Evolutionary conservation across 2,797 vertebrate species (phyloP), one percentile per base, ranked within the genome.

Genomic region (Rhadinocentrus ornatus): DNA sequence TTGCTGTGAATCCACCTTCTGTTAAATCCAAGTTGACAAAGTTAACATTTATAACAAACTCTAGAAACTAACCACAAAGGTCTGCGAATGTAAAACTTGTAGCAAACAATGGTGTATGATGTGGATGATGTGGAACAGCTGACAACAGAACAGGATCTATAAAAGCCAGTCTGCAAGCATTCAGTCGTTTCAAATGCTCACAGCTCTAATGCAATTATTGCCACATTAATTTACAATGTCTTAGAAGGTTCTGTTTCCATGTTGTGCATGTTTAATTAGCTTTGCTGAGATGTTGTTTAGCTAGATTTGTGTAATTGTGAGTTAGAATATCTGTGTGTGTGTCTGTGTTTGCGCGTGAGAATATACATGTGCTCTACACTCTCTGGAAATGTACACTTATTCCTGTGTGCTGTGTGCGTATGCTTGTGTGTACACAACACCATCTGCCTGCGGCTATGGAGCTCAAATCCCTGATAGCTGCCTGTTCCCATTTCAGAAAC

Each of bases 121-220:
- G 66, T 13, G 66, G 76, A 86, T 89, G 88, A 91, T 76, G 66
- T 13, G 66, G 76, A 86, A 70, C 77, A 88, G 84, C 75, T 81
- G 77, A 85, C 80, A 81, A 77, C 77, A 82, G 67, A 82, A 71
- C 76, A 56, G 69, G 68, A 75, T 79, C 69, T 63, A 59, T 69
- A 60, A 80, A 62, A 73, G 62, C 59, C 26, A 76, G 78, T 66
- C 81, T 77, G 73, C 71, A 62, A 80, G 73, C 75, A 68, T 66
- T 57, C 85, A 83, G 78, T 81, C 76, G 84, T 91, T 93, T 90
- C 66, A 92, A 92, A 92, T 89, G 91, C 88, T 90, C 88, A 89
- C 76, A 62, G 78, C 79, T 80, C 83, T 91, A 87, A 92, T 92
- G 78, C 88, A 92, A 91, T 92, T 92, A 91, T 85, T 82, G 78